Conservation (phyloP, 2,113 vertebrate species). For the Vireo altiloquus region DNA sequence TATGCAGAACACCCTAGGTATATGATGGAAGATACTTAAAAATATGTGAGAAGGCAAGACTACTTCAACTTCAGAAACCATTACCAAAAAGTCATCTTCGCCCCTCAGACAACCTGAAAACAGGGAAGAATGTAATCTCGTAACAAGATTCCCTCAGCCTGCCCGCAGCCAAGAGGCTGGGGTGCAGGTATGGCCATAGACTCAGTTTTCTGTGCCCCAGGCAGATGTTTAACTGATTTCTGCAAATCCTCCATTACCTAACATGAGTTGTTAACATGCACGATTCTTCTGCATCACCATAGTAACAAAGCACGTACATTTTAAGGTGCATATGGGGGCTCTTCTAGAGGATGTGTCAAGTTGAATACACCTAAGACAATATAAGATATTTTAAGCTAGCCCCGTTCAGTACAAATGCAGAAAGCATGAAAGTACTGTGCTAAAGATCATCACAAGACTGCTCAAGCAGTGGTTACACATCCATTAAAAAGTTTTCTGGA, state of each 20-base stretch:
- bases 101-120: neutral
- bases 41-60: neutral
- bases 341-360: slow-evolving; percentile 47
- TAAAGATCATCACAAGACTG: neutral
- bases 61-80: neutral
- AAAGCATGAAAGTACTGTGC: neutral
- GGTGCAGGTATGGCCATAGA: neutral
- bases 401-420: neutral
- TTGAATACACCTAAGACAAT: slow-evolving; percentile 26
- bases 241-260: slow-evolving; percentile 46
- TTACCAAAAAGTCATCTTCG: neutral
- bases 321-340: slow-evolving; percentile 54
- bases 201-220: neutral
- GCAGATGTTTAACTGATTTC: slow-evolving; percentile 21
- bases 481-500: slow-evolving; percentile 7
- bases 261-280: slow-evolving; percentile 3
- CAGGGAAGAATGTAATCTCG: neutral
- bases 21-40: neutral
- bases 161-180: neutral
- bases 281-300: slow-evolving; percentile 55
- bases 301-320: slow-evolving; percentile 58
- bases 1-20: neutral
- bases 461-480: neutral
- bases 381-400: slow-evolving; percentile 31
- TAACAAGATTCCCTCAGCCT: neutral